phyloP scores from a whole-genome alignment of 2,888 invertebrate species.

The Cyclophora albipunctata region DNA sequence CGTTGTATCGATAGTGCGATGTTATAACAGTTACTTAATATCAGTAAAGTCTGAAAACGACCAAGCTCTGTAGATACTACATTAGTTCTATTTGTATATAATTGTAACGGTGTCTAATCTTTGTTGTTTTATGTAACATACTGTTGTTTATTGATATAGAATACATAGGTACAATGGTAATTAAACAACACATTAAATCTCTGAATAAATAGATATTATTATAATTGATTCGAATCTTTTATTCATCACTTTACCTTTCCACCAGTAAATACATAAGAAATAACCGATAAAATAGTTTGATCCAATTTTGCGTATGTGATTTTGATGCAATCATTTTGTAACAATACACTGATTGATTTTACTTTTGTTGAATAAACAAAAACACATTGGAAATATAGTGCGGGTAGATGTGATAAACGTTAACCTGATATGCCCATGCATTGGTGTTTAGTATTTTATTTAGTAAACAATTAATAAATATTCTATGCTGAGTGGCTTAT shows the following conservation, averaged over 20 bases:
- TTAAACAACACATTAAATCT: conserved; percentile 50
- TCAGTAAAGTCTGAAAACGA: conserved; percentile 68
- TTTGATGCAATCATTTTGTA: too few species aligned
- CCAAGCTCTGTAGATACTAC: conserved; percentile 66
- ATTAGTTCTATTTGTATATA: conserved; percentile 61
- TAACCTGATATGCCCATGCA: too few species aligned
- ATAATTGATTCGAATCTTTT: conserved; percentile 36
- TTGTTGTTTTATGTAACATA: conserved; percentile 57
- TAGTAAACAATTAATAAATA: too few species aligned
- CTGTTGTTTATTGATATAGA: conserved; percentile 62
- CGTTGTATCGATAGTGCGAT: conserved; percentile 36
- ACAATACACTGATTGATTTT: too few species aligned
- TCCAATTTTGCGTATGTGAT: too few species aligned
- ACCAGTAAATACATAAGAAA: neutral
- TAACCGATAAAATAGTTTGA: neutral
- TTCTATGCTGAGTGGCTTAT: too few species aligned
- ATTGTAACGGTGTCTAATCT: conserved; percentile 47
- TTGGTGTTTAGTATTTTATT: too few species aligned
- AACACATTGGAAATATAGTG: too few species aligned
- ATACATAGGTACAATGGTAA: conserved; percentile 38
- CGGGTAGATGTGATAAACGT: too few species aligned
- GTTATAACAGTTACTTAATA: conserved; percentile 37
- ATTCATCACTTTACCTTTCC: conserved; percentile 12
- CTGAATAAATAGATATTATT: conserved; percentile 61
- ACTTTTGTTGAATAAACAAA: too few species aligned